These are phyloP conservation scores for Triplophysa rosa DNA, from an alignment of 2,113 vertebrate genomes.

Conservation along the genomic window DNA sequence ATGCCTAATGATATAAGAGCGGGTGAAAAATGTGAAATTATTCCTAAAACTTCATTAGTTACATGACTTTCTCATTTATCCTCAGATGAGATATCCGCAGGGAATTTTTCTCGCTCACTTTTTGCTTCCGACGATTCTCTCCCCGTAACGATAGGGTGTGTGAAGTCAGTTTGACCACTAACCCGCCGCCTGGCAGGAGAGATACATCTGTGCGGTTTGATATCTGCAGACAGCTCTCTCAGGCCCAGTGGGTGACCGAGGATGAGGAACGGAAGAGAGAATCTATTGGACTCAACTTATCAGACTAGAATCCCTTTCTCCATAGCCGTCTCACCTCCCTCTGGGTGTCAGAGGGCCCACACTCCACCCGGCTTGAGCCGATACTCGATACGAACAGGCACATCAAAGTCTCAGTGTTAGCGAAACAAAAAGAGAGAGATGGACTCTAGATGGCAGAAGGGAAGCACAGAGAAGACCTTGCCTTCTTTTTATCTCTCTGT, in stretches of 20 bases:
- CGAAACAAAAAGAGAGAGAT: constrained; percentile 9
- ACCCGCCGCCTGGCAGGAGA: constrained; percentile 28
- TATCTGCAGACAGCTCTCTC: constrained; percentile 46
- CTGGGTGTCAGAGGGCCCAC: constrained; percentile 36
- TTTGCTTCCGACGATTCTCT: constrained; percentile 12
- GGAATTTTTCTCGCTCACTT: constrained; percentile 19
- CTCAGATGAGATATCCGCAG: constrained; percentile 27
- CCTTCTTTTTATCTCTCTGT: constrained; percentile 16
- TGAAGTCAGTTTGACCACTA: constrained; percentile 48
- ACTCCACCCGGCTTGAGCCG: constrained; percentile 10
- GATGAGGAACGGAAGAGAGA: constrained; percentile 21
- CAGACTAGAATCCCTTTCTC: constrained; percentile 16
- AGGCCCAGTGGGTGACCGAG: constrained; percentile 38
- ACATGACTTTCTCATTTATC: constrained; percentile 16
- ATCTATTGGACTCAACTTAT: constrained; percentile 38
- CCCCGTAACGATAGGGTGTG: constrained; percentile 24
- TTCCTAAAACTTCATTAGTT: constrained; percentile 39
- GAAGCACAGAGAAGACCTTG: not conserved
- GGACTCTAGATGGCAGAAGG: not conserved
- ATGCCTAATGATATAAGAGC: constrained; percentile 16
- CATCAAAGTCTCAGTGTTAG: constrained; percentile 25
- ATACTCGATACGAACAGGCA: constrained; percentile 1
- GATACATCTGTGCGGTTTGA: constrained; percentile 39
- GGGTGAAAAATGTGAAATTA: constrained; percentile 17
- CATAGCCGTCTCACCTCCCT: constrained; percentile 3